These are phyloP conservation scores for Actinemys pallida DNA, from an alignment of 2,113 vertebrate genomes.

Conservation along the genomic window DNA sequence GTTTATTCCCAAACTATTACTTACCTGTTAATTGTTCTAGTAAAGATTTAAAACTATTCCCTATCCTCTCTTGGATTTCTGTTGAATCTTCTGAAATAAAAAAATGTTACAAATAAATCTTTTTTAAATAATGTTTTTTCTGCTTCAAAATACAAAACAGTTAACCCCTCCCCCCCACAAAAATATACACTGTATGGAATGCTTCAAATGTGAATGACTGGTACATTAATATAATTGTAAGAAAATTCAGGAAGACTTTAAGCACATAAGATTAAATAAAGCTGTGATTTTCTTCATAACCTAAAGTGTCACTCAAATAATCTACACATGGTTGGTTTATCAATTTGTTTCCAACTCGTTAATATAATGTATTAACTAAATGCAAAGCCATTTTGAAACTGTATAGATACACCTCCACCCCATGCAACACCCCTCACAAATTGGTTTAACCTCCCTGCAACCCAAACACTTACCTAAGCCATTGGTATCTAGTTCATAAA, in stretches of 20 bases:
- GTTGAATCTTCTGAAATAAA: constrained; percentile 88
- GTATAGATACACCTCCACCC: neutral
- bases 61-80: constrained; percentile 93
- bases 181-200: neutral
- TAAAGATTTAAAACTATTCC: constrained; percentile 90
- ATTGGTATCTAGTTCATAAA: constrained; percentile 91
- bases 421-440: neutral
- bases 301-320: neutral
- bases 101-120: neutral
- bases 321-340: neutral
- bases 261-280: neutral
- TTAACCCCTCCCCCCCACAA: neutral
- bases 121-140: neutral
- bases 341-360: neutral
- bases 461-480: constrained; percentile 88
- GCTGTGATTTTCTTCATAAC: neutral
- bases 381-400: neutral
- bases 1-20: constrained; percentile 16
- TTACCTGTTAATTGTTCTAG: constrained; percentile 93
- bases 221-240: neutral
- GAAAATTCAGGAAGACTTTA: neutral
- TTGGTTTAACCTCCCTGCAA: neutral
- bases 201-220: neutral
- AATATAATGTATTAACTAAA: neutral
- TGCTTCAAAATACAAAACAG: constrained; percentile 6